These are phyloP conservation scores for Leptinotarsa rubiginosa DNA, from an alignment of 2,888 invertebrate genomes.

Conservation along the genomic window DNA sequence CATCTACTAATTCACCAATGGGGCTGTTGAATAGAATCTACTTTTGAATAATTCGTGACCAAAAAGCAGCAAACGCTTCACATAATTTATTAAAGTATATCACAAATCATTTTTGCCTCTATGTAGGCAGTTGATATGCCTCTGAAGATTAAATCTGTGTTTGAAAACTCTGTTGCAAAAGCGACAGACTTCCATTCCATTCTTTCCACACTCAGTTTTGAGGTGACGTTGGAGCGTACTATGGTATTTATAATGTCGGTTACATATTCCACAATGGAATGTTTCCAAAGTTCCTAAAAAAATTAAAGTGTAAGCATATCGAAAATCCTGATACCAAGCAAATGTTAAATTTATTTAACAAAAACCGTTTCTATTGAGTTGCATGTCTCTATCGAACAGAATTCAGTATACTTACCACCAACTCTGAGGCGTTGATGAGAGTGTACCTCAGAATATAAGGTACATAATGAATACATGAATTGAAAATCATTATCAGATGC, in stretches of 20 bases:
- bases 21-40: background rate
- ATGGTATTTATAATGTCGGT: conserved; percentile 78
- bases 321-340: too few species aligned
- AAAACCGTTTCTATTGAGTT: too few species aligned
- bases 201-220: conserved; percentile 76
- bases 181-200: conserved; percentile 64
- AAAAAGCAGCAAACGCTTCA: background rate
- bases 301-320: too few species aligned
- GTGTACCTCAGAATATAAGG: too few species aligned
- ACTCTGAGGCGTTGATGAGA: too few species aligned
- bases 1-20: too few species aligned
- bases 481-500: too few species aligned
- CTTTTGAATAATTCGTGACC: background rate
- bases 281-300: background rate
- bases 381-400: too few species aligned
- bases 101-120: background rate
- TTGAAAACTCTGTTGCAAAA: conserved; percentile 71
- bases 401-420: too few species aligned
- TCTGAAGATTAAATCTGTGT: conserved; percentile 71
- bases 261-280: conserved; percentile 17
- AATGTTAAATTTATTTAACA: too few species aligned
- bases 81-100: background rate
- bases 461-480: too few species aligned
- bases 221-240: conserved; percentile 78
- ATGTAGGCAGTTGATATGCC: conserved; percentile 70